Evolutionary conservation across 2,797 vertebrate genomes (phyloP).

Genomic region (Epinephelus coioides): DNA sequence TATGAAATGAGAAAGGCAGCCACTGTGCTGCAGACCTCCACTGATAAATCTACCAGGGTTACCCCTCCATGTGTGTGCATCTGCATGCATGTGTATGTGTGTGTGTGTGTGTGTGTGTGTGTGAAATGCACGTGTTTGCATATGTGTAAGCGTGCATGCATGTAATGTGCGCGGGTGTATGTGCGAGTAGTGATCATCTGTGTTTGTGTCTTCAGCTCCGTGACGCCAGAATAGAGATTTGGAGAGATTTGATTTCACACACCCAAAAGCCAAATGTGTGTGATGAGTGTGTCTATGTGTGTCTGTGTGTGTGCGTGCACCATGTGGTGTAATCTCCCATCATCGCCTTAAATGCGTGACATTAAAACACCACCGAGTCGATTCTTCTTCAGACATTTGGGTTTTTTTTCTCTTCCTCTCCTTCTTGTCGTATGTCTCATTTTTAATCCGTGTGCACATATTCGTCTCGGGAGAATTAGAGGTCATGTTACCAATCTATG

Average conservation of each 20-base stretch:
- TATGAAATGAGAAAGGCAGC: constrained; percentile 93
- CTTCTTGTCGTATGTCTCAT: constrained; percentile 57
- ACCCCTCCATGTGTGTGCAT: constrained; percentile 82
- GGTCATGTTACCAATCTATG: constrained; percentile 79
- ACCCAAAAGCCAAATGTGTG: constrained; percentile 65
- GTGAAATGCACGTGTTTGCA: constrained; percentile 66
- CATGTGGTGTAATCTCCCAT: constrained; percentile 76
- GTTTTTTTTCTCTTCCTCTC: constrained; percentile 29
- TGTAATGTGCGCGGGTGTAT: constrained; percentile 66
- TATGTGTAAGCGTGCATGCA: constrained; percentile 72
- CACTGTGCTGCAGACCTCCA: constrained; percentile 90
- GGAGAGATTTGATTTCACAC: constrained; percentile 82
- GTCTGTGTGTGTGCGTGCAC: constrained; percentile 38
- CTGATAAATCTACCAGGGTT: constrained; percentile 90
- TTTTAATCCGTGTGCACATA: constrained; percentile 68
- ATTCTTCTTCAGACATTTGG: constrained; percentile 77
- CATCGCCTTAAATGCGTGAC: constrained; percentile 85
- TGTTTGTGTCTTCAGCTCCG: constrained; percentile 79
- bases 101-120: constrained; percentile 39
- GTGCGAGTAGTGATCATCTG: constrained; percentile 76
- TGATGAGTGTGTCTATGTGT: constrained; percentile 25
- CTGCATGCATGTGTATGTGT: constrained; percentile 59
- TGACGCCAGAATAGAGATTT: constrained; percentile 82
- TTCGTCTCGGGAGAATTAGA: constrained; percentile 76
- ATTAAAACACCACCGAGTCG: constrained; percentile 87